These are phyloP conservation scores for Pristionchus mayeri DNA, from an alignment of 2,888 invertebrate genomes.

Conservation along the genomic window DNA sequence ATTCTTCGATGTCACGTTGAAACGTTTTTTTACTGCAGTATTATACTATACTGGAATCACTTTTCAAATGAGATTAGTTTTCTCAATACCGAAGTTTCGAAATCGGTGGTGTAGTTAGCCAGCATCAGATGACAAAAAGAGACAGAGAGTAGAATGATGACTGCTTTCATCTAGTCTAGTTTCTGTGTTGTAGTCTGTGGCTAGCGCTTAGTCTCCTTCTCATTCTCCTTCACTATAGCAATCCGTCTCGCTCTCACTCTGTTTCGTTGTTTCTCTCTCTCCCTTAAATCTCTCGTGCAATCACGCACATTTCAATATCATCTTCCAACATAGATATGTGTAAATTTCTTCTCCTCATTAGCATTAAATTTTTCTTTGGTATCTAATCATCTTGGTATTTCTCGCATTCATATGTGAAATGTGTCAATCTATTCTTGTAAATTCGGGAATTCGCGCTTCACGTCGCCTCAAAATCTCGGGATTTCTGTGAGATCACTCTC, in stretches of 20 bases:
- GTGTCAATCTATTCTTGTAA: background rate
- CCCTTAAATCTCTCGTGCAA: background rate
- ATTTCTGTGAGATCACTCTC: background rate
- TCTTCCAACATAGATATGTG: background rate
- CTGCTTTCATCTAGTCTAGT: background rate
- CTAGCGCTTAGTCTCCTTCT: conserved; percentile 37
- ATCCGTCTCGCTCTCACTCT: conserved; percentile 4
- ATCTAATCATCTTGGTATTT: no score
- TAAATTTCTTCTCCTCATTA: background rate
- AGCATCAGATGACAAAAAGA: background rate
- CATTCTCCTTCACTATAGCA: conserved; percentile 31
- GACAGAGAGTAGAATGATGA: conserved; percentile 22
- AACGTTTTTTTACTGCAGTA: no score
- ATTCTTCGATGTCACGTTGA: no score
- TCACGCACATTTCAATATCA: conserved; percentile 11
- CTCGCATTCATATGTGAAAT: background rate
- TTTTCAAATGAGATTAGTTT: background rate
- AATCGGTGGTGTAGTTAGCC: conserved; percentile 22
- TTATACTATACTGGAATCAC: no score
- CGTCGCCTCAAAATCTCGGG: background rate
- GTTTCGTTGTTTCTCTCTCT: conserved; percentile 28
- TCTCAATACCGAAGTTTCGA: background rate
- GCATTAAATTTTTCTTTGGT: no score
- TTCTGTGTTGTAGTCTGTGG: background rate
- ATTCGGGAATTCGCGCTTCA: background rate